phyloP scores from a whole-genome alignment of 2,888 invertebrate genomes.

The Hetaerina titia region DNA sequence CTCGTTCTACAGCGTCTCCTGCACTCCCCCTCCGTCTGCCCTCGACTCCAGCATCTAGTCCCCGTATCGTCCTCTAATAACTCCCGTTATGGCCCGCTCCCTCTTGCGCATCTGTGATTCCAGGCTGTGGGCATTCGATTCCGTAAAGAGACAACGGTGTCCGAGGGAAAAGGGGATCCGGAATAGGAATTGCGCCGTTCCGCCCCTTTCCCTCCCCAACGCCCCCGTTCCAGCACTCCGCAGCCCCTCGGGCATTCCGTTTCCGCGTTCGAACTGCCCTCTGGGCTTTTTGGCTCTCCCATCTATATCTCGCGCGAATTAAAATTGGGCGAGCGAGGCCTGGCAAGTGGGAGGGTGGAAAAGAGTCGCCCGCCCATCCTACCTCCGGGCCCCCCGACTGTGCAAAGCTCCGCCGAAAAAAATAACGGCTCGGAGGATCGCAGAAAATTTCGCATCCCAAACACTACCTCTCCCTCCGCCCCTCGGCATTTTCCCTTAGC shows the following conservation, averaged over 20 bases:
- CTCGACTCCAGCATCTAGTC: neutral
- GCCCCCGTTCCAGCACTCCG: neutral
- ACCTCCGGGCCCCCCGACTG: neutral
- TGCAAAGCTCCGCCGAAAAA: neutral
- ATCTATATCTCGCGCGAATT: neutral
- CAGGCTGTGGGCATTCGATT: slow-evolving; percentile 6
- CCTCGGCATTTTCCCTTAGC: neutral
- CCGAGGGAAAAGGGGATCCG: neutral
- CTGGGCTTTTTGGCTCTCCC: neutral
- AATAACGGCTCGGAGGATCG: neutral
- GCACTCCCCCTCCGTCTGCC: neutral
- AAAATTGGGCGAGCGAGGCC: neutral
- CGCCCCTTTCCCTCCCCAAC: neutral
- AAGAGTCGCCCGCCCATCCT: neutral
- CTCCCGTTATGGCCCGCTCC: slow-evolving; percentile 10
- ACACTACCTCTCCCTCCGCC: neutral
- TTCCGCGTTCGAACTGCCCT: slow-evolving; percentile 15
- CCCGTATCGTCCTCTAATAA: slow-evolving; percentile 15
- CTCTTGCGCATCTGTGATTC: slow-evolving; percentile 8
- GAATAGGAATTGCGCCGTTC: neutral
- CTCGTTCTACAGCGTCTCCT: neutral
- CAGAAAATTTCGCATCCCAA: neutral
- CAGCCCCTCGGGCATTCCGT: neutral
- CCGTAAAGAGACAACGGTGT: slow-evolving; percentile 32
- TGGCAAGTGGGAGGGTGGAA: neutral